Evolutionary conservation across 2,888 invertebrate species (phyloP).

Genomic region (Limnephilus lunatus): DNA sequence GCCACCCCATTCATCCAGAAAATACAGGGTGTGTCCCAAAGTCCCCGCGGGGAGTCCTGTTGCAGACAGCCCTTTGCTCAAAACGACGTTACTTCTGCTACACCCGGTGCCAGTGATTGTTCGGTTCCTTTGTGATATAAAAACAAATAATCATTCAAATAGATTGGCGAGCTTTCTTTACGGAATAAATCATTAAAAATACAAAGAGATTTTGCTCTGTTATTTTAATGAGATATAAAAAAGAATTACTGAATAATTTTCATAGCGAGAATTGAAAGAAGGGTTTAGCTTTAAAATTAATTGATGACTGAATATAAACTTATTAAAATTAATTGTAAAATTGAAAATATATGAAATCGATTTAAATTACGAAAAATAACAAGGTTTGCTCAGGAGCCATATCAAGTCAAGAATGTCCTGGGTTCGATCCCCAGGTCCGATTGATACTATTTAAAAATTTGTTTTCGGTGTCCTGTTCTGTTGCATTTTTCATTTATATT

Average conservation of each 20-base stretch:
- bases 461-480: too few relatives aligned
- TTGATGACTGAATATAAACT: too few relatives aligned
- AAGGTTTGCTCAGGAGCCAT: too few relatives aligned
- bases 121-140: not conserved
- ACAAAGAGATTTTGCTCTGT: not conserved
- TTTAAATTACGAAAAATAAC: too few relatives aligned
- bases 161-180: not conserved
- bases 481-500: too few relatives aligned
- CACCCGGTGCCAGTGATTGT: not conserved
- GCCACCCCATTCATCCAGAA: not conserved
- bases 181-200: not conserved
- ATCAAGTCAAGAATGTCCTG: too few relatives aligned
- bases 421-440: too few relatives aligned
- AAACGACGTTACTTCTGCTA: constrained; percentile 4
- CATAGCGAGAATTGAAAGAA: not conserved
- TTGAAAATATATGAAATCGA: too few relatives aligned
- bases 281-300: not conserved
- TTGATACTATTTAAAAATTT: too few relatives aligned
- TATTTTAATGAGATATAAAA: not conserved
- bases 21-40: constrained; percentile 9
- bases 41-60: constrained; percentile 12
- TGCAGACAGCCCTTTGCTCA: not conserved
- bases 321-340: too few relatives aligned
- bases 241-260: not conserved
- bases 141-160: not conserved